Conservation (phyloP, 2,888 invertebrate species). For the Pharmacophagus antenor region DNA sequence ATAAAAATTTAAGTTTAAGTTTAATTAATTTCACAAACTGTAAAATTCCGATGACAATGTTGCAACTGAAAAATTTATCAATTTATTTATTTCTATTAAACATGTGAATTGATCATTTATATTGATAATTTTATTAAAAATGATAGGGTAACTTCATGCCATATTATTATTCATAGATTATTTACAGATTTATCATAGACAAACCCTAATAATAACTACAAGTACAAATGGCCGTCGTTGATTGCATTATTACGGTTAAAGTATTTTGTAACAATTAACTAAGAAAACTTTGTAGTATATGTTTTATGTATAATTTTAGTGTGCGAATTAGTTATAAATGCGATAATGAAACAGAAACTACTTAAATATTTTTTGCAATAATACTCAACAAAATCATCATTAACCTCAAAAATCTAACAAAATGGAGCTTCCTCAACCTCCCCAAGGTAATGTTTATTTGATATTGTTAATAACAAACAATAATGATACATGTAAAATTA, state of each 20-base stretch:
- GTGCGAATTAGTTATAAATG: conserved; percentile 1
- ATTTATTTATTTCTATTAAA: too few relatives aligned
- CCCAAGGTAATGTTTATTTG: conserved; percentile 75
- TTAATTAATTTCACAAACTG: too few relatives aligned
- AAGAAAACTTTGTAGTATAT: conserved; percentile 5
- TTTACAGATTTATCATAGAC: background rate
- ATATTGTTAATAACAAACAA: background rate
- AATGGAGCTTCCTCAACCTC: conserved; percentile 81
- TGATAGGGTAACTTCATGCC: too few relatives aligned
- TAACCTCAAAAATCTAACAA: conserved; percentile 64
- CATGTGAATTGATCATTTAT: too few relatives aligned
- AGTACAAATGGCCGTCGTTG: conserved; percentile 28
- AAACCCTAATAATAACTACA: conserved; percentile 9
- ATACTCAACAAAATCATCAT: conserved; percentile 20
- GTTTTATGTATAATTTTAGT: background rate
- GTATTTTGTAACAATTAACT: conserved; percentile 20
- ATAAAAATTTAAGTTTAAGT: too few relatives aligned
- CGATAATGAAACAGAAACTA: conserved; percentile 23
- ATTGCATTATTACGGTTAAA: conserved; percentile 25
- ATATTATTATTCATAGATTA: background rate
- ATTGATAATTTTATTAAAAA: too few relatives aligned
- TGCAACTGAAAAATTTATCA: too few relatives aligned
- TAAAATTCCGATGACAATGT: too few relatives aligned
- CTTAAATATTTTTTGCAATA: conserved; percentile 7
- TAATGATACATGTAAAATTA: background rate